A percentile compares a stretch with the other conserved stretches of the same genome.
Conservation (phyloP, 2,888 invertebrate genomes). For the Caenorhabditis parvicauda region DNA sequence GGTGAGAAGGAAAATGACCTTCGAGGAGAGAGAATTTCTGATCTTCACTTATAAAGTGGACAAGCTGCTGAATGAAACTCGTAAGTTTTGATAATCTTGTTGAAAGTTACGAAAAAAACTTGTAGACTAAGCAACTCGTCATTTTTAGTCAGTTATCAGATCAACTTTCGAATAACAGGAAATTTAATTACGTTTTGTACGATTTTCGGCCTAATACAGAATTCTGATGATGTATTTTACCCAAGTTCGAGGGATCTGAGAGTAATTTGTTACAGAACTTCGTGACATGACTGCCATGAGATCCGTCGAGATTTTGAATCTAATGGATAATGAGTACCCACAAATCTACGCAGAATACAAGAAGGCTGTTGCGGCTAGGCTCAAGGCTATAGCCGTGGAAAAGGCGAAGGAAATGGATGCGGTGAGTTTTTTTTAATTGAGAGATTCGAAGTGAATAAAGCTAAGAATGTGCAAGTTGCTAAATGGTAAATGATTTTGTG, state of each 20-base stretch:
- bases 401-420: constrained; percentile 65
- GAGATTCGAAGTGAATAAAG: no score
- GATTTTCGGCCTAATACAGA: no score
- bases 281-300: constrained; percentile 56
- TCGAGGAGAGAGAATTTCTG: constrained; percentile 85
- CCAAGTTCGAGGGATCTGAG: neutral
- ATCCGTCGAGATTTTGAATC: constrained; percentile 79
- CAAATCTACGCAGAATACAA: constrained; percentile 77
- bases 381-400: constrained; percentile 63
- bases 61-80: constrained; percentile 49
- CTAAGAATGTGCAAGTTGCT: no score
- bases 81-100: constrained; percentile 14
- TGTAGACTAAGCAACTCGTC: neutral
- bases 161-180: no score
- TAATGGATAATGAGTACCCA: constrained; percentile 91
- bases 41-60: constrained; percentile 69
- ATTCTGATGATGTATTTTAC: neutral
- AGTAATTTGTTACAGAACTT: constrained; percentile 35
- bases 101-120: neutral
- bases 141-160: neutral
- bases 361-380: constrained; percentile 54
- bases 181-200: no score
- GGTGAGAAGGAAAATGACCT: constrained; percentile 68
- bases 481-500: no score
- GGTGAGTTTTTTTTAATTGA: constrained; percentile 48